Evolutionary conservation across 2,888 invertebrate species (phyloP).

Genomic region (Macaria notata): DNA sequence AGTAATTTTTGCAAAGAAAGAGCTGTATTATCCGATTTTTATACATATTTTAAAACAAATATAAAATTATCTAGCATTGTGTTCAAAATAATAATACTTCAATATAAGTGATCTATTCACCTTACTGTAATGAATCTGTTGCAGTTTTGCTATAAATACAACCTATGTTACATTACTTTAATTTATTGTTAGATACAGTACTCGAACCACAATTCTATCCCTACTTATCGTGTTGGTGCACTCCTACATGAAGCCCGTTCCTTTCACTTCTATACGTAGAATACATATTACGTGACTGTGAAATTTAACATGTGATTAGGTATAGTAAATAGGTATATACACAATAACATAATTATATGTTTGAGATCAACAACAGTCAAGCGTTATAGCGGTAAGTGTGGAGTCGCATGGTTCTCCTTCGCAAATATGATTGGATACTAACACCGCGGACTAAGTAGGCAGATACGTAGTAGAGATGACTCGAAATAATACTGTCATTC

Average conservation of each 20-base stretch:
- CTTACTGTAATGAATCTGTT: slow-evolving; percentile 49
- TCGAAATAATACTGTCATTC: slow-evolving; percentile 29
- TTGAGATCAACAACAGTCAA: slow-evolving; percentile 80
- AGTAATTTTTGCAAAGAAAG: too few relatives aligned
- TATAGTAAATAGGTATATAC: slow-evolving; percentile 66
- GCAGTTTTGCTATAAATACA: slow-evolving; percentile 46
- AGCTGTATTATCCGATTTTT: too few relatives aligned
- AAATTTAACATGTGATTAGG: slow-evolving; percentile 76
- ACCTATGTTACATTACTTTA: slow-evolving; percentile 55
- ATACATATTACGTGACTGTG: slow-evolving; percentile 66
- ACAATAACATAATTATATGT: slow-evolving; percentile 65
- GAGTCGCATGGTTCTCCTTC: slow-evolving; percentile 40
- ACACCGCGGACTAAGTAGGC: slow-evolving; percentile 17
- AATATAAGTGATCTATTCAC: background rate
- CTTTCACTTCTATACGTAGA: slow-evolving; percentile 57
- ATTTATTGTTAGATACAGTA: slow-evolving; percentile 66
- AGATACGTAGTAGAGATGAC: slow-evolving; percentile 39
- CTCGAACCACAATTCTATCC: slow-evolving; percentile 70
- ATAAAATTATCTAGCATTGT: too few relatives aligned
- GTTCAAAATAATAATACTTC: too few relatives aligned
- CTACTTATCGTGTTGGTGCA: slow-evolving; percentile 79
- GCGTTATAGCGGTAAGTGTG: slow-evolving; percentile 60
- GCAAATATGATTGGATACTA: slow-evolving; percentile 23
- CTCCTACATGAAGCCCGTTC: slow-evolving; percentile 69
- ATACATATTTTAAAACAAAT: too few relatives aligned